Evolutionary conservation across 1,140 invertebrate species (phyloP), one percentile per base, ranked within the genome.

Genomic region (Penaeus vannamei): DNA sequence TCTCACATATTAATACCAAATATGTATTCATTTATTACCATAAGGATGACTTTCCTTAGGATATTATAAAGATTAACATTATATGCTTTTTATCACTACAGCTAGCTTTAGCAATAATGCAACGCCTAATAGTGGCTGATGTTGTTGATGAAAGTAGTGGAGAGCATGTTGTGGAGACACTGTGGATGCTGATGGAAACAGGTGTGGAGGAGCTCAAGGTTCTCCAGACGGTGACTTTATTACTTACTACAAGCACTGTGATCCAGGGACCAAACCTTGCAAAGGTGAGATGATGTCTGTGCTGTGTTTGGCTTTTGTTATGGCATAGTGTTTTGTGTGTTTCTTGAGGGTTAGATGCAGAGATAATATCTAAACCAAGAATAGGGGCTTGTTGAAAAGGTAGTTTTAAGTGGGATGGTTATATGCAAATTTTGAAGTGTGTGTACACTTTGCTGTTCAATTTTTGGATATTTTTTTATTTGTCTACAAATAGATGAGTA

Each of bases 131-230:
- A 20, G 94, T 94, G 81, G 93, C 94, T 91, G 93, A 94, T 92
- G 92, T 98, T 77, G 97, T 97, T 93, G 96, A 96, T 90, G 97
- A 97, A 93, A 98, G 97, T 86, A 90, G 91, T 90, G 98, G 98
- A 0, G 94, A 97, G 64, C 97, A 97, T 92, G 96, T 99, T 36
- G 98, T 98, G 5, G 97, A 98, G 92, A 97, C 98, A 89, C 93
- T 99, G 61, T 99, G 97, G 96, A 95, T 96, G 91, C 94, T 99
- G 19, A 99, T 99, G 95, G 98, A 99, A 93, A 94, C 95, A 59
- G 96, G 97, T 10, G 96, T 97, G 59, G 97, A 99, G 93, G 98
- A 99, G 94, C 95, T 99, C 22, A 98, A 98, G 95, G 95, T 99
- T 85, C 94, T 99, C 80, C 99, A 99, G 93, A 99, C 98, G 42